A percentile compares a stretch with the other conserved stretches of the same genome.
These are phyloP conservation scores for Porites australiensis DNA, from an alignment of 64 coral and sea anemone species.

Conservation along the genomic window DNA sequence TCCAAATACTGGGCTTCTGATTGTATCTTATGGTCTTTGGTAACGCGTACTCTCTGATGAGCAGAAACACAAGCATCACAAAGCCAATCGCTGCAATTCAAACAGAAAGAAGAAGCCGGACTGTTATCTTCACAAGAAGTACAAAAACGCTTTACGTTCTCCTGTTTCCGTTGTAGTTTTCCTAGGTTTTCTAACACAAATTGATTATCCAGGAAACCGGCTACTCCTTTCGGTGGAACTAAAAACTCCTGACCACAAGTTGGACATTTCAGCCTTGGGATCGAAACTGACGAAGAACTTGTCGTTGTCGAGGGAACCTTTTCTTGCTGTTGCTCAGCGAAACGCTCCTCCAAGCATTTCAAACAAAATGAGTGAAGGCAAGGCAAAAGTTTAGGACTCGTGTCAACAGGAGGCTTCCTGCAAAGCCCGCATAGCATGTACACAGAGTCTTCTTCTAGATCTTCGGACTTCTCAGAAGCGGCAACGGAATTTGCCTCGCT, in stretches of 20 bases:
- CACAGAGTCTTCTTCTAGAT: conserved; percentile 81
- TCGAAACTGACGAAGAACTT: conserved; percentile 46
- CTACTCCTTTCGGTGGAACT: conserved; percentile 89
- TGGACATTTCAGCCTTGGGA: conserved; percentile 93
- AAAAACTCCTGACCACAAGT: conserved; percentile 98
- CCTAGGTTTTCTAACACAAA: conserved; percentile 91
- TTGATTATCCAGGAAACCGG: conserved; percentile 96
- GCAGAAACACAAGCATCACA: conserved; percentile 98
- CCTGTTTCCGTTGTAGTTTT: conserved; percentile 78
- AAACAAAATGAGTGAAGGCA: conserved; percentile 99
- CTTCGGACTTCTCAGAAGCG: conserved; percentile 8
- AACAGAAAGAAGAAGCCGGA: conserved; percentile 93
- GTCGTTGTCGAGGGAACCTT: conserved; percentile 45
- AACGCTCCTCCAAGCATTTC: conserved; percentile 83
- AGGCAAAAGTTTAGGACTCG: conserved; percentile 90
- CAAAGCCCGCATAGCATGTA: conserved; percentile 95
- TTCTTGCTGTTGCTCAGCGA: conserved; percentile 81
- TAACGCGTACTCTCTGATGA: conserved; percentile 95
- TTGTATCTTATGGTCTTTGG: conserved; percentile 97
- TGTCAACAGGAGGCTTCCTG: conserved; percentile 67
- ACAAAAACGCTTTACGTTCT: conserved; percentile 87
- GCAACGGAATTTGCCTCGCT: conserved; percentile 65
- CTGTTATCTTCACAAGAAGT: conserved; percentile 99
- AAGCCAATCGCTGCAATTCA: conserved; percentile 97
- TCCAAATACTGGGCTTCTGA: conserved; percentile 85